These are phyloP conservation scores for Sciurus carolinensis DNA, from an alignment of 2,797 vertebrate species.

Conservation along the genomic window DNA sequence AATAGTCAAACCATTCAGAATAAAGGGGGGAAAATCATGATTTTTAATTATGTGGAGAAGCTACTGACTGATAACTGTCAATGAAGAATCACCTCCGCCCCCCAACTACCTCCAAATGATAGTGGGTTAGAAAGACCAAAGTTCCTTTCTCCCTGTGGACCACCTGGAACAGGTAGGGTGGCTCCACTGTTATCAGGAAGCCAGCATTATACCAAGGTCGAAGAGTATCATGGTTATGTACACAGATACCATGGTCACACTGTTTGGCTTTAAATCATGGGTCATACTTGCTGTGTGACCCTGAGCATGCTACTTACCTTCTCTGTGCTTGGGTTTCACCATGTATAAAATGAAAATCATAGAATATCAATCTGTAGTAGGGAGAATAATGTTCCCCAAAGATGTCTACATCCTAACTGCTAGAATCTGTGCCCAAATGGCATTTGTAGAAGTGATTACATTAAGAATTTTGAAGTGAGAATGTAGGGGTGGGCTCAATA, in stretches of 20 bases:
- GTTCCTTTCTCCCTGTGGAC: neutral
- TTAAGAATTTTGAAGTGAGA: neutral
- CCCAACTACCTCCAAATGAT: neutral
- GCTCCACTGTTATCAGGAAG: neutral
- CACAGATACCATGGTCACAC: neutral
- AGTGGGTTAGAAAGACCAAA: neutral
- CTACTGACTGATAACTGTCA: neutral
- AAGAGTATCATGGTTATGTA: neutral
- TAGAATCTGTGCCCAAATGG: neutral
- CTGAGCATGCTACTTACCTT: neutral
- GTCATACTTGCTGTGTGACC: neutral
- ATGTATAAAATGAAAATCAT: neutral
- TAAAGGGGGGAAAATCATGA: neutral
- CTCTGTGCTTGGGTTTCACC: conserved; percentile 17
- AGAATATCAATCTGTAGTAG: neutral
- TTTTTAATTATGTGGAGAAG: conserved; percentile 2
- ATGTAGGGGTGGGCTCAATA: neutral
- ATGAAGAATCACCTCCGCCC: neutral
- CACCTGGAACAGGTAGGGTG: too few species aligned
- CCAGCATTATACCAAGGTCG: neutral
- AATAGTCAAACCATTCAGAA: neutral
- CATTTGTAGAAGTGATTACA: neutral
- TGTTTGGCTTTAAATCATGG: neutral
- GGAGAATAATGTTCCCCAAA: neutral
- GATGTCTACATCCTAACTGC: neutral